A percentile compares a stretch with the other conserved stretches of the same genome.
Evolutionary conservation across 2,797 vertebrate species (phyloP).

Genomic region (Gadopsis marmoratus): DNA sequence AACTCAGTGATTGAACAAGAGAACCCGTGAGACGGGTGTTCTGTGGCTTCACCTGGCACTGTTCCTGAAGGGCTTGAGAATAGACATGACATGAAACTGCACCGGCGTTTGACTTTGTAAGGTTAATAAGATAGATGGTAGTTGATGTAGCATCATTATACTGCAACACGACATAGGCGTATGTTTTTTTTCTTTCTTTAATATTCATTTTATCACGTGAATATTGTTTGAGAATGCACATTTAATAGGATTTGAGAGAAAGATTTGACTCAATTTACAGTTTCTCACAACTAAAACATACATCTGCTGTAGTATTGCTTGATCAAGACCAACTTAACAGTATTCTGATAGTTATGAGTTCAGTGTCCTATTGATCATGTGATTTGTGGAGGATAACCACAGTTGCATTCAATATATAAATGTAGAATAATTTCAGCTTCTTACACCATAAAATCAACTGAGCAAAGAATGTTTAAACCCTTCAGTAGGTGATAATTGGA

Average conservation of each 20-base stretch:
- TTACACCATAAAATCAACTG: background rate
- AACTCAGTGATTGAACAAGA: conserved; percentile 74
- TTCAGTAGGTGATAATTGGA: background rate
- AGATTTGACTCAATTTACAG: background rate
- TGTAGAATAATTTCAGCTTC: conserved; percentile 1
- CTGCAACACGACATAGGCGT: too few relatives aligned
- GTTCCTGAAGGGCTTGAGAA: conserved; percentile 44
- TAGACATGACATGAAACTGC: conserved; percentile 56
- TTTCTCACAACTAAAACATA: background rate
- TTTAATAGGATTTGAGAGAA: background rate
- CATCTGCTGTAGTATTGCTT: background rate
- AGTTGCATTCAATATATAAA: background rate
- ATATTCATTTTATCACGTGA: background rate
- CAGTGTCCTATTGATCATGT: background rate
- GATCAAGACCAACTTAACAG: too few relatives aligned
- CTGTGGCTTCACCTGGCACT: conserved; percentile 52
- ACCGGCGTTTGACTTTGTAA: conserved; percentile 25
- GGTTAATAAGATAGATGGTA: conserved; percentile 22
- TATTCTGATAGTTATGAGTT: background rate
- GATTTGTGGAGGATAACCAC: background rate
- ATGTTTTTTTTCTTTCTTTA: background rate
- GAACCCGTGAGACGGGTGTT: conserved; percentile 68
- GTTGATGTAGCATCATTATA: conserved; percentile 7
- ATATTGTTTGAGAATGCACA: background rate
- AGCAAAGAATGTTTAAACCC: background rate